Evolutionary conservation across 2,888 invertebrate species (phyloP).

Genomic region (Argyresthia albistria): DNA sequence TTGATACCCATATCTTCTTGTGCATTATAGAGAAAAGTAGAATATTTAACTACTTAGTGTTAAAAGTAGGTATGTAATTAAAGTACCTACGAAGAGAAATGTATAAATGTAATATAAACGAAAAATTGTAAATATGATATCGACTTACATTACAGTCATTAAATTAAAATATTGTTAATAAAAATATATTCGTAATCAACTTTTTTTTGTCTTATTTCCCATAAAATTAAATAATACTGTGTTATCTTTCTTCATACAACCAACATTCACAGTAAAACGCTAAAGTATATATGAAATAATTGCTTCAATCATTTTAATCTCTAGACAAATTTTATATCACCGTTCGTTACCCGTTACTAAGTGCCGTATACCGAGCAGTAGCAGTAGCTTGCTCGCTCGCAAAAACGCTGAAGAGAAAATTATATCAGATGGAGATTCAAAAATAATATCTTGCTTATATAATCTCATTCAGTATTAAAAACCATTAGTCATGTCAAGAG

Average conservation of each 20-base stretch:
- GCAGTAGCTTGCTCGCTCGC: no score
- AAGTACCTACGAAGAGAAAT: conserved; percentile 38
- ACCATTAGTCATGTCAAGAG: no score
- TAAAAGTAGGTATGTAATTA: conserved; percentile 20
- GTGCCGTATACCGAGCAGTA: no score
- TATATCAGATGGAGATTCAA: no score
- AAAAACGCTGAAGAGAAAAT: no score
- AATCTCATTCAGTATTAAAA: no score
- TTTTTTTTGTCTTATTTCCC: conserved; percentile 37
- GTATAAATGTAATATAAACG: conserved; percentile 67
- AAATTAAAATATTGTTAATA: conserved; percentile 70
- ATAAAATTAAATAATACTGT: conserved; percentile 5
- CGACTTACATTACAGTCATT: conserved; percentile 70
- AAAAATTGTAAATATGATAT: conserved; percentile 64
- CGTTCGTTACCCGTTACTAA: no score
- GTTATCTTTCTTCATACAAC: no score
- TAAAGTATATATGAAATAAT: neutral
- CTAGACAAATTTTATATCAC: no score
- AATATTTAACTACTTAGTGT: conserved; percentile 3
- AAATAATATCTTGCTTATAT: no score
- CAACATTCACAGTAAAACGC: no score
- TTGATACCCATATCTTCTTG: conserved; percentile 7
- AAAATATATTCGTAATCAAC: conserved; percentile 71
- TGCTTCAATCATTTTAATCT: neutral
- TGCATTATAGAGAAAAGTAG: conserved; percentile 7